Evolutionary conservation across 2,797 vertebrate species (phyloP).

Genomic region (Arnoldichthys spilopterus): DNA sequence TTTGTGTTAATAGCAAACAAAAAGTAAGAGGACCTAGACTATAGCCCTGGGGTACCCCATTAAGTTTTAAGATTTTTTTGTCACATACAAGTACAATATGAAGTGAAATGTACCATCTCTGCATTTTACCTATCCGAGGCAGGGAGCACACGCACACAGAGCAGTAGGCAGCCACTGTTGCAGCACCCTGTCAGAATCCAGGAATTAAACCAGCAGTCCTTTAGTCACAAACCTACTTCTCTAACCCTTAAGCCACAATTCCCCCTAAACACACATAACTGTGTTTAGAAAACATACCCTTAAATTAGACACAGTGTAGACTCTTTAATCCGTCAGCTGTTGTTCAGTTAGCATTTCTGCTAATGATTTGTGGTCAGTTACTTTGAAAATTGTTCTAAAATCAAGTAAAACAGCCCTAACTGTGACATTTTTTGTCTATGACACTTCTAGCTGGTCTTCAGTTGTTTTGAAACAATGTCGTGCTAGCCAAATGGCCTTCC

Average conservation of each 20-base stretch:
- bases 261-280: no score
- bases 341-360: neutral
- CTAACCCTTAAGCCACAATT: no score
- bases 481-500: neutral
- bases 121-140: no score
- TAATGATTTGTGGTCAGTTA: neutral
- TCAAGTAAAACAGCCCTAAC: neutral
- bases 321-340: neutral
- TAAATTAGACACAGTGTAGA: neutral
- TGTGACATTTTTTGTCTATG: neutral
- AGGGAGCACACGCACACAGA: no score
- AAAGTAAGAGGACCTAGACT: neutral
- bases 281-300: no score
- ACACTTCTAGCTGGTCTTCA: neutral
- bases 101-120: no score
- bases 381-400: slow-evolving; percentile 1
- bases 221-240: no score
- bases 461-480: neutral
- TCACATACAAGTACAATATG: no score
- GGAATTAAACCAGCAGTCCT: no score
- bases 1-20: neutral
- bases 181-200: no score
- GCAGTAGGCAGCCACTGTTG: no score
- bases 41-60: neutral
- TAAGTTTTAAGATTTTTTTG: neutral